Evolutionary conservation across 92 coral and sea anemone genomes (phyloP).

Genomic region (Parazoanthus swiftii): DNA sequence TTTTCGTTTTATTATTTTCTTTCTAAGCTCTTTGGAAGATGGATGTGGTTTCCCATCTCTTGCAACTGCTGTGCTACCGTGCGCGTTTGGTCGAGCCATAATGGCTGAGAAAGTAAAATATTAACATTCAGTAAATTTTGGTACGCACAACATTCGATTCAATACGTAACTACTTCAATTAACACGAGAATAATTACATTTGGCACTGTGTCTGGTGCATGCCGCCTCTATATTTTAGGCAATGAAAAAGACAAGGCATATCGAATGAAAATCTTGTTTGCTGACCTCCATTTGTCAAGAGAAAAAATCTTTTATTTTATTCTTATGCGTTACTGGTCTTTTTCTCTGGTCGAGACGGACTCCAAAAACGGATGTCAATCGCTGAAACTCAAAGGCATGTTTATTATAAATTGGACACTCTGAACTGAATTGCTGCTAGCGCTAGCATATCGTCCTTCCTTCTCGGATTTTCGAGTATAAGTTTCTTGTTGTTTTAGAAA

Average conservation of each 20-base stretch:
- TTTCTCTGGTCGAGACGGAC: not conserved
- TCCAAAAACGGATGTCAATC: not conserved
- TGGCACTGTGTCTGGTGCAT: not conserved
- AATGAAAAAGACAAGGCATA: not conserved
- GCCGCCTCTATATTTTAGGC: not conserved
- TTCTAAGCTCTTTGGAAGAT: not conserved
- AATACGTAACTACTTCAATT: not conserved
- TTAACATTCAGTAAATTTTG: not conserved
- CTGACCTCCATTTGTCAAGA: not conserved
- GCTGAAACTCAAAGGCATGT: not conserved
- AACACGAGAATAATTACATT: not conserved
- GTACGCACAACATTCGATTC: not conserved
- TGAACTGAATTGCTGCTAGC: not conserved
- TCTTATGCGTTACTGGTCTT: not conserved
- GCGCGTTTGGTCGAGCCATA: not conserved
- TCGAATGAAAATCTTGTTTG: not conserved
- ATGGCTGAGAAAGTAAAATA: not conserved
- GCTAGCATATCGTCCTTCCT: not conserved
- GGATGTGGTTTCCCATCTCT: not conserved
- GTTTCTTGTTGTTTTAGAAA: not conserved
- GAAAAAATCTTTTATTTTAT: not conserved
- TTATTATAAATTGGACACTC: not conserved
- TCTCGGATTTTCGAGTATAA: not conserved
- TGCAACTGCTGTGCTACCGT: not conserved
- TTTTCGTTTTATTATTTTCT: not conserved